Base-by-base conservation (phyloP, 2,797 vertebrate species). In the Myotis daubentonii region DNA sequence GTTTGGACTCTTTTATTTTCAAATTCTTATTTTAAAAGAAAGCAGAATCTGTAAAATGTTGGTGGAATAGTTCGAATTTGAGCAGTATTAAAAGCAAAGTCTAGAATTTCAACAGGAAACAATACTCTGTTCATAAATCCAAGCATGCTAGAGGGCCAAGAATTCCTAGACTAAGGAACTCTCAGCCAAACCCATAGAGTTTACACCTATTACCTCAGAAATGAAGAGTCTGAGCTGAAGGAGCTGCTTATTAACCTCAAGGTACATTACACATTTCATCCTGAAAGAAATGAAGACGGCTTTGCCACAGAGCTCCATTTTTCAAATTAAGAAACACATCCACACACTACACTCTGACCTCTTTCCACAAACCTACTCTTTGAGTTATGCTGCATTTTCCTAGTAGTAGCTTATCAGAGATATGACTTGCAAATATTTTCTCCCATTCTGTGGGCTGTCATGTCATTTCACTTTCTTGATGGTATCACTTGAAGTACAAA, bases 21-120 rank as follows among this genome's bases (percentile, higher is more conserved):
- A 72, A 87, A 87, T 49, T 90, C 62, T 33, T 70, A 41, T 38
- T 94, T 94, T 28, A 93, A 91, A 96, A 89, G 30, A 66, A 91
- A 94, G 72, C 11, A 72, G 89, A 89, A 89, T 60, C 3, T 47
- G 28, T 90, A 84, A 93, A 92, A 65, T 76, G 76, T 65, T 92
- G 60, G 60, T 47, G 38, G 44, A 76, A 76, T 8, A 65, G n/a
- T 7, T 87, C 19, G 44, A 87, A 92, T 87, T 19, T 62, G 38
- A 92, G 51, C 33, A 62, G 23, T 62, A 57, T 20, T 83, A 86
- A 49, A 86, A 57, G 49, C 44, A 74, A 85, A 90, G 44, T 91
- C 49, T 93, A 89, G 44, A 88, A 76, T 70, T 82, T 88, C 51
- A 66, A 72, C 12, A 80, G 20, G 11, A 94, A 82, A 62, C 60